These are phyloP conservation scores for Momotus momota DNA, from an alignment of 2,797 vertebrate species.

Conservation along the genomic window DNA sequence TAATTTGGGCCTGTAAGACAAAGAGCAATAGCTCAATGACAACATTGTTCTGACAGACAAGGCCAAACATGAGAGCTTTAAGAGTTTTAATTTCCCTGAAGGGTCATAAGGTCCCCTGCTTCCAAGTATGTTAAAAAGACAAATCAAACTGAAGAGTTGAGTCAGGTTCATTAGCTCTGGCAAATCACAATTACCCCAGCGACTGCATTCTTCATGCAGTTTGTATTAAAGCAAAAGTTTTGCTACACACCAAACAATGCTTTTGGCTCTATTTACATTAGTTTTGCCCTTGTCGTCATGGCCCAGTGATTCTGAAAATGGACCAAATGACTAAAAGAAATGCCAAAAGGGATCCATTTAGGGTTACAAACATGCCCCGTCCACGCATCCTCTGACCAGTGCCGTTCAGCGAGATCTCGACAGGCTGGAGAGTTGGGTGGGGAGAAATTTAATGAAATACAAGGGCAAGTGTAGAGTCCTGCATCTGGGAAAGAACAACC, in stretches of 20 bases:
- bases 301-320: not conserved
- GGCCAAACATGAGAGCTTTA: conserved; percentile 34
- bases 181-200: not conserved
- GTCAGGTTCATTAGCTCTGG: conserved; percentile 32
- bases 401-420: too few species aligned
- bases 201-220: not conserved
- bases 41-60: conserved; percentile 54
- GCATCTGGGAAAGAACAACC: too few species aligned
- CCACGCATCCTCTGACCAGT: not conserved
- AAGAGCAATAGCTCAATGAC: conserved; percentile 27
- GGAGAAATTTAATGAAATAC: too few species aligned
- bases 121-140: conserved; percentile 47
- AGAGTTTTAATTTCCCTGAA: conserved; percentile 61
- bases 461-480: too few species aligned
- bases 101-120: conserved; percentile 41
- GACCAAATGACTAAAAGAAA: not conserved
- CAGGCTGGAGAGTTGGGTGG: too few species aligned
- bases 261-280: not conserved
- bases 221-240: not conserved
- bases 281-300: not conserved
- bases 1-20: conserved; percentile 25
- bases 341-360: not conserved
- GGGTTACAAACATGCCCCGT: not conserved
- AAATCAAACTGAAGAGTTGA: conserved; percentile 41
- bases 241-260: not conserved